Conservation (phyloP, 2,113 vertebrate genomes). For the Corydoras maculifer region DNA sequence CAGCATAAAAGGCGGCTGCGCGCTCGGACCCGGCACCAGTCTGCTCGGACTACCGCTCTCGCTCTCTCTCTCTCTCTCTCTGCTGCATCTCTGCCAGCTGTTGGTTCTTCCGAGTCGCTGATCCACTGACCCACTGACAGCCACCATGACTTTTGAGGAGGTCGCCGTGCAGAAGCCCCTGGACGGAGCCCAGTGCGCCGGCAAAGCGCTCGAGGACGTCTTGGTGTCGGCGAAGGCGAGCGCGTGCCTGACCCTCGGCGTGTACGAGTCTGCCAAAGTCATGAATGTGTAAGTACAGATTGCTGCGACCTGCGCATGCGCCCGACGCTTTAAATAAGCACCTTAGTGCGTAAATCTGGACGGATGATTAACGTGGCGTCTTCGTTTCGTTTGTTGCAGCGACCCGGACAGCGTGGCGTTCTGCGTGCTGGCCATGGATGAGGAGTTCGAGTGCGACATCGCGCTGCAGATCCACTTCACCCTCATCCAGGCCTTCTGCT, state of each 20-base stretch:
- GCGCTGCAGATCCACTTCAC: conserved; percentile 59
- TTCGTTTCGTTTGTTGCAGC: conserved; percentile 35
- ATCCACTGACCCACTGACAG: no score
- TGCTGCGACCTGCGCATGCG: no score
- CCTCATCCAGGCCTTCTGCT: conserved; percentile 75
- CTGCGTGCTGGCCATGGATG: conserved; percentile 53
- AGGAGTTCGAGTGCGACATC: conserved; percentile 49
- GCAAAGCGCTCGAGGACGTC: conserved; percentile 78
- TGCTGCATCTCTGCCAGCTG: background rate
- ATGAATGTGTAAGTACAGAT: conserved; percentile 98
- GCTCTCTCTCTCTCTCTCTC: no score
- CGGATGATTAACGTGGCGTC: no score
- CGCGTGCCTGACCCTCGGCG: conserved; percentile 84
- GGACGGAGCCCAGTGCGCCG: conserved; percentile 71
- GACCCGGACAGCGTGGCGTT: conserved; percentile 55
- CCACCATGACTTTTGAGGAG: conserved; percentile 72
- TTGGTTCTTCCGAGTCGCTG: no score
- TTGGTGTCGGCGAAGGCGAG: conserved; percentile 81
- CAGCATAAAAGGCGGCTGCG: conserved; percentile 50
- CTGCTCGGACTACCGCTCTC: conserved; percentile 6
- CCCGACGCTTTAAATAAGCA: no score
- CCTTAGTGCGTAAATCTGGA: no score
- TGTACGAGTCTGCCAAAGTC: conserved; percentile 93
- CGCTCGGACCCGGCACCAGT: conserved; percentile 38
- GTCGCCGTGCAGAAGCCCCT: conserved; percentile 48